Base-by-base conservation (phyloP, 2,797 vertebrate genomes). In the Hydrocynus forskahlii region DNA sequence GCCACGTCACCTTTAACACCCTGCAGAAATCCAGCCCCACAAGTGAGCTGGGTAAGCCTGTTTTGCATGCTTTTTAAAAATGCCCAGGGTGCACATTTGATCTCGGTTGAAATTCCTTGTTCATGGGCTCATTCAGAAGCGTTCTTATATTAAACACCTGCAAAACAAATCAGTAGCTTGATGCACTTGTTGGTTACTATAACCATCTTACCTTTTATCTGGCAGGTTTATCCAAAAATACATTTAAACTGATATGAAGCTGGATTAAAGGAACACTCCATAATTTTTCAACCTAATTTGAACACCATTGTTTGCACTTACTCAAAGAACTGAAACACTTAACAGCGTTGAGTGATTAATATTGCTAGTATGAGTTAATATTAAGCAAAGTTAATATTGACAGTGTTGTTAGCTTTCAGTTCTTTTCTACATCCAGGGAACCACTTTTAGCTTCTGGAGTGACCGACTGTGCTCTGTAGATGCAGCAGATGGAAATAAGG, bases 161-260 rank as follows among this genome's bases (percentile, higher is more conserved):
- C 12, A 19, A 67, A 2, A 43, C 5, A 68, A 45, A n/a, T n/a
- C 45, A 13, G 8, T 16, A 4, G 25, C 8, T 21, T 7, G 7
- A 35, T 13, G 25, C 48, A 4, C 5, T 7, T 70, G 7, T 25
- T 50, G 68, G 19, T 43, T 19, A 29, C 8, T 72, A 4, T 52
- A 57, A 73, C 7, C 40, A 45, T 63, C 59, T 72, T 64, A 77
- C 75, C 80, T 12, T 35, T 9, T 29, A 5, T 48, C 21, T 72
- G 25, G 7, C 17, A 73, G 71, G 10, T 7, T 59, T 52, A n/a
- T 21, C 35, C n/a, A 16, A 8, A 13, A 6, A 48, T 19, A 48
- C 23, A 8, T 72, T 54, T 57, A 71, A n/a, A 21, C 23, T 59
- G 52, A 14, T 57, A 55, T n/a, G 23, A 35, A 72, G 9, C 40